Evolutionary conservation across 1,140 invertebrate species (phyloP), one percentile per base, ranked within the genome.

Genomic region (Ylistrum balloti): DNA sequence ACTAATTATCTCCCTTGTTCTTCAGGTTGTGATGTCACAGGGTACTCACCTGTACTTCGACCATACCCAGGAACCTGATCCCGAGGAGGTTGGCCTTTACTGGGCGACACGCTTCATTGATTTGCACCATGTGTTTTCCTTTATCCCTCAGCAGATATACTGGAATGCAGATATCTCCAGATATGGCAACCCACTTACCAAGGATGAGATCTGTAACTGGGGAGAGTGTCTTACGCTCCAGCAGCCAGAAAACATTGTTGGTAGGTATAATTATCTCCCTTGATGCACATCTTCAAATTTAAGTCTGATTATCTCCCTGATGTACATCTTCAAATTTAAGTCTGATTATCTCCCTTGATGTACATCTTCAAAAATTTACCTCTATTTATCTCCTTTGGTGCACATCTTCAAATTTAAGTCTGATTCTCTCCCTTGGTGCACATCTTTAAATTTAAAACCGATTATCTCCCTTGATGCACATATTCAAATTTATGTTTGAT

Each of bases 1-100:
- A n/a, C n/a, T n/a, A n/a, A n/a, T 38, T 38, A 38, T 38, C 15
- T 15, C n/a, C 17, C n/a, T 0, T 74, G 9, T 33, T 91, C n/a
- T 91, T n/a, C 91, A 96, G 95, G 95, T 96, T 28, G 93, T 96
- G 20, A 93, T 96, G 89, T 90, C 95, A 28, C 95, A 95, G 85
- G 95, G 94, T 0, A 96, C 95, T 2, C 95, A 96, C 88, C 91
- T 95, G 33, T 96, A 96, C 91, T 95, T 96, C 91, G 95, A 96
- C 91, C 95, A 96, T 85, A 94, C 95, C 3, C 93, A 96, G 45
- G 95, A 96, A 88, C 95, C 95, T 0, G 95, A 96, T 88, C 95
- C 95, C 0, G 94, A 95, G 38, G 95, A 96, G 85, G 88, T 95
- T n/a, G 95, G 95, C 0, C 91, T 95, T 13, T 96, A 95, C 91